phyloP scores from a whole-genome alignment of 2,888 invertebrate species.

The Helobdella robusta region DNA sequence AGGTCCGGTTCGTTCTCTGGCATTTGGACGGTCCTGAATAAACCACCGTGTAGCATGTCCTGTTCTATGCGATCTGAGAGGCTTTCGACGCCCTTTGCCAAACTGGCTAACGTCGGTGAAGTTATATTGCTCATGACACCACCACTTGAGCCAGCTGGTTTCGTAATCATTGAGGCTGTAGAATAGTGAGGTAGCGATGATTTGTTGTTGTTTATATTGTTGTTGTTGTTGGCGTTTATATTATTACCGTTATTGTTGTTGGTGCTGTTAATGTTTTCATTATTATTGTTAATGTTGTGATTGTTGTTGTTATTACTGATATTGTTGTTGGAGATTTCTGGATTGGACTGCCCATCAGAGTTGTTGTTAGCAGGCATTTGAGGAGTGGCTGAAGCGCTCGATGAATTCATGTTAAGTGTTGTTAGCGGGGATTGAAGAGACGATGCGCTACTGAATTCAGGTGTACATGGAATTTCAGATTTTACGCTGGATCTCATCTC shows the following conservation, averaged over 20 bases:
- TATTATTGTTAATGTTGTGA: background rate
- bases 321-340: conserved; percentile 7
- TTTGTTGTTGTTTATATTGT: conserved; percentile 1
- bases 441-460: conserved; percentile 23
- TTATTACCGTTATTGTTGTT: conserved; percentile 4
- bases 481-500: conserved; percentile 5
- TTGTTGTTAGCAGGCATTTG: conserved; percentile 7
- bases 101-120: conserved; percentile 47
- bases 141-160: background rate
- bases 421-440: conserved; percentile 16
- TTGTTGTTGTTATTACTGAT: background rate
- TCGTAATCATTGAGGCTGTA: background rate
- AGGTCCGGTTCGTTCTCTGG: conserved; percentile 25
- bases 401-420: conserved; percentile 19
- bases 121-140: conserved; percentile 46
- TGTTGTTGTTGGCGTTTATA: background rate
- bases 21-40: conserved; percentile 48
- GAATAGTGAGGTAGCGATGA: conserved; percentile 14
- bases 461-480: conserved; percentile 16
- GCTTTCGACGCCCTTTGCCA: conserved; percentile 48
- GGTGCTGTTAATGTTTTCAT: background rate
- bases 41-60: conserved; percentile 49
- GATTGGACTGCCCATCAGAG: background rate
- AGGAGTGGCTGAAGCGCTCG: background rate
- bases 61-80: conserved; percentile 48